These are phyloP conservation scores for Sceloporus tristichus DNA, from an alignment of 2,113 vertebrate genomes.

Conservation along the genomic window DNA sequence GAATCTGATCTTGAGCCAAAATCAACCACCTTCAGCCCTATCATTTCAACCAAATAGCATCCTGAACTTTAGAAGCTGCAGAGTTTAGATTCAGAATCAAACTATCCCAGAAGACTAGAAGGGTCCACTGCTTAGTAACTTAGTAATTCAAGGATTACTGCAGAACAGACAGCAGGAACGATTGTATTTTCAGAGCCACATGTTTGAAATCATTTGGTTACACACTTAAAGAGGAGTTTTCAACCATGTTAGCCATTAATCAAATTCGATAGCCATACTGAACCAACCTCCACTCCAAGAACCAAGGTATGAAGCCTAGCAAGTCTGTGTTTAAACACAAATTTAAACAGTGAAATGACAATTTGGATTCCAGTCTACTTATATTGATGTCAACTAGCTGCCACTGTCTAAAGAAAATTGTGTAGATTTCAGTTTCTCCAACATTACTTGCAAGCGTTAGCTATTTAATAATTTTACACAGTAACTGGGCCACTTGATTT, in stretches of 20 bases:
- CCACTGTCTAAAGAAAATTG: not conserved
- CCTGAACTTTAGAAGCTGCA: not conserved
- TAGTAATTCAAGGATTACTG: constrained; percentile 20
- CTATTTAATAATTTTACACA: not conserved
- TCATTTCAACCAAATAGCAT: not conserved
- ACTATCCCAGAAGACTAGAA: not conserved
- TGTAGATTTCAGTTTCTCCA: not conserved
- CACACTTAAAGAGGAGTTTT: not conserved
- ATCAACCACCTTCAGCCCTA: not conserved
- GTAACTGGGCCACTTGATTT: not conserved
- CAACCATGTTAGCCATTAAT: not conserved
- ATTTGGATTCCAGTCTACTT: not conserved
- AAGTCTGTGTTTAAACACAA: not conserved
- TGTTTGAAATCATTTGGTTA: not conserved
- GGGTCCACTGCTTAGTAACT: not conserved
- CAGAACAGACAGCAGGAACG: constrained; percentile 6
- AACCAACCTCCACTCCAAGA: not conserved
- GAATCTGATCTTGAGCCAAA: not conserved
- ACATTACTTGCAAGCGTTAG: not conserved
- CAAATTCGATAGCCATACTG: not conserved
- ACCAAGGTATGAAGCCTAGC: not conserved
- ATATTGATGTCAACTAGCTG: not conserved
- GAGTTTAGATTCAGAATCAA: not conserved
- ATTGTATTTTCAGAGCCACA: constrained; percentile 37
- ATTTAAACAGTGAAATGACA: not conserved